Evolutionary conservation across 2,113 vertebrate genomes (phyloP).

Genomic region (Rhinopomastus cyanomelas): DNA sequence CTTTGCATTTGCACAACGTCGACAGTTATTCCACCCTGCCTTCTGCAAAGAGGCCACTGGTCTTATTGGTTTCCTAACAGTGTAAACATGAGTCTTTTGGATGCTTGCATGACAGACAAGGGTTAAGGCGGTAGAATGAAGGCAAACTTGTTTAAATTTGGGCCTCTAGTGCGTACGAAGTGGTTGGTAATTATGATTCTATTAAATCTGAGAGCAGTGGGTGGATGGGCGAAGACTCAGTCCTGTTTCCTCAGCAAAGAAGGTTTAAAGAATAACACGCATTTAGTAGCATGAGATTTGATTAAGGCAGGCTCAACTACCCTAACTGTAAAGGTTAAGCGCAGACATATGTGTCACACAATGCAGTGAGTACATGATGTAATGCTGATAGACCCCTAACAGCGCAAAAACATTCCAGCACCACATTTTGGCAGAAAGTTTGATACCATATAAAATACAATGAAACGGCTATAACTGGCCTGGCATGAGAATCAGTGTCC

Average conservation of each 20-base stretch:
- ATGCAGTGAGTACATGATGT: constrained; percentile 64
- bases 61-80: not conserved
- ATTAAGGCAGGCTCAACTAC: constrained; percentile 63
- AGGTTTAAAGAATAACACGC: constrained; percentile 42
- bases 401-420: constrained; percentile 52
- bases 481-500: constrained; percentile 39
- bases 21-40: not conserved
- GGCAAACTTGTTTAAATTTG: constrained; percentile 62
- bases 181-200: constrained; percentile 16
- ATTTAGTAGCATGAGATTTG: constrained; percentile 50
- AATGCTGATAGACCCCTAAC: constrained; percentile 58
- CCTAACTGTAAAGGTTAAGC: constrained; percentile 52
- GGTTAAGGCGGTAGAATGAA: constrained; percentile 63
- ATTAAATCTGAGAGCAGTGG: constrained; percentile 24
- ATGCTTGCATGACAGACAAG: constrained; percentile 12
- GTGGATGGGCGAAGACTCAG: not conserved
- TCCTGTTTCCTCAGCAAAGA: constrained; percentile 28
- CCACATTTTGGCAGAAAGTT: constrained; percentile 50
- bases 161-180: constrained; percentile 11
- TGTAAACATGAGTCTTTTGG: not conserved
- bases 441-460: constrained; percentile 51
- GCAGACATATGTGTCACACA: constrained; percentile 63
- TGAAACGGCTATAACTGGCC: constrained; percentile 55
- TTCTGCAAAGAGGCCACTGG: not conserved
- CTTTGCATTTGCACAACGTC: not conserved